Base-by-base conservation (phyloP, 1,140 invertebrate genomes). In the Trypoxylus dichotomus region DNA sequence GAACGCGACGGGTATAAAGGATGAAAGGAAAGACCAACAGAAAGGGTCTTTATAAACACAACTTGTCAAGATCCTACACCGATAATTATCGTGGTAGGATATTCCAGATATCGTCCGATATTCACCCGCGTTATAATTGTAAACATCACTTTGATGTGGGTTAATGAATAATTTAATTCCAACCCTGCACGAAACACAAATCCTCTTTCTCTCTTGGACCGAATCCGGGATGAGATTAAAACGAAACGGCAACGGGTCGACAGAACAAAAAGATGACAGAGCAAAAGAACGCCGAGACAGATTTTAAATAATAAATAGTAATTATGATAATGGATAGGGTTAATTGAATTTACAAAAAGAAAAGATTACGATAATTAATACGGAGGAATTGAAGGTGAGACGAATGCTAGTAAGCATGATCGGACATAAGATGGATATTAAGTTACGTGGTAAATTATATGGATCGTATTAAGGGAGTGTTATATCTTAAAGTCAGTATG, bases 131-230 rank as follows among this genome's bases (percentile, higher is more conserved):
- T 24, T 68, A 68, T 68, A 68, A 68, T 68, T 68, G 60, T 68
- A 68, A 68, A 68, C 60, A 68, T 68, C 60, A 68, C 60, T 24
- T 21, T 68, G 60, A 68, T 68, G 60, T 68, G 60, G 60, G 60
- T 68, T 68, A 68, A 68, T 68, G 60, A 68, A 68, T 68, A 68
- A 68, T 68, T 68, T 68, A 24, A 68, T 68, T 68, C 60, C 24
- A 27, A 24, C 60, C 60, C 60, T 25, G 8, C 60, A 58, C 24
- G 15, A 29, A 68, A 24, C 60, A 68, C 8, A 13, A 29, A 24
- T 68, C 8, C 60, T 68, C 60, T 24, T 29, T 68, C 60, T 68
- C 24, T 68, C 25, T 21, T 24, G 32, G 7, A 68, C 24, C 27
- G 27, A 29, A 29, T 24, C 11, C 15, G 15, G 47, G 60, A 29